Conservation (phyloP, 1,140 invertebrate species). For the Trachymyrmex septentrionalis region DNA sequence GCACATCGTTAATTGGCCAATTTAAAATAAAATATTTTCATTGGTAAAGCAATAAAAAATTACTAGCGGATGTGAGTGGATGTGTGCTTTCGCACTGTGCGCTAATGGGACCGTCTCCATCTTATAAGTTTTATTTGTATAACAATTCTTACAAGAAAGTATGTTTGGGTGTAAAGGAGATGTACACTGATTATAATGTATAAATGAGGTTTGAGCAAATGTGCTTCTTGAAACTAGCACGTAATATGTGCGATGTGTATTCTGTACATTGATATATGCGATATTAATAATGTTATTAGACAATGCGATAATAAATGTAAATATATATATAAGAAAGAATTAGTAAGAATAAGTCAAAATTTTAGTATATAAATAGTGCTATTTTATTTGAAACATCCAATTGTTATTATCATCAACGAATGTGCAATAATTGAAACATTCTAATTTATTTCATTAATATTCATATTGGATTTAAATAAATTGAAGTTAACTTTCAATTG, state of each 20-base stretch:
- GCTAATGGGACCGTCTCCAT: background rate
- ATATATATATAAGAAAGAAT: constrained; percentile 15
- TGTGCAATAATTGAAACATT: background rate
- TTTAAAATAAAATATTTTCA: too few species aligned
- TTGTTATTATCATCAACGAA: background rate
- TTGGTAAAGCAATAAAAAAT: too few species aligned
- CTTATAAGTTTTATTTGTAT: constrained; percentile 33
- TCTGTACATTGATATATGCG: constrained; percentile 9
- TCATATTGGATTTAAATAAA: constrained; percentile 19
- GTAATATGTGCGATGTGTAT: constrained; percentile 14
- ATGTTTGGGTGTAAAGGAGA: background rate
- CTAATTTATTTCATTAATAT: constrained; percentile 16
- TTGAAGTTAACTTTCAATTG: background rate
- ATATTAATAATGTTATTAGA: constrained; percentile 29
- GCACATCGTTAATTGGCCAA: too few species aligned
- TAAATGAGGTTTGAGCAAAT: constrained; percentile 17
- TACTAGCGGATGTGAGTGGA: too few species aligned
- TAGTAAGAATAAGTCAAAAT: too few species aligned
- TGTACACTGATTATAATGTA: constrained; percentile 27
- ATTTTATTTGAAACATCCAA: constrained; percentile 27
- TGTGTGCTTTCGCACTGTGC: too few species aligned
- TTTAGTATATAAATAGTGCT: constrained; percentile 26
- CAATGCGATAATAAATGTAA: constrained; percentile 27
- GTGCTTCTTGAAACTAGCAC: background rate
- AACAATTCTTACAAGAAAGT: constrained; percentile 25